A percentile compares a stretch with the other conserved stretches of the same genome.
Evolutionary conservation across 2,797 vertebrate genomes (phyloP).

Genomic region (Cirrhinus molitorella): DNA sequence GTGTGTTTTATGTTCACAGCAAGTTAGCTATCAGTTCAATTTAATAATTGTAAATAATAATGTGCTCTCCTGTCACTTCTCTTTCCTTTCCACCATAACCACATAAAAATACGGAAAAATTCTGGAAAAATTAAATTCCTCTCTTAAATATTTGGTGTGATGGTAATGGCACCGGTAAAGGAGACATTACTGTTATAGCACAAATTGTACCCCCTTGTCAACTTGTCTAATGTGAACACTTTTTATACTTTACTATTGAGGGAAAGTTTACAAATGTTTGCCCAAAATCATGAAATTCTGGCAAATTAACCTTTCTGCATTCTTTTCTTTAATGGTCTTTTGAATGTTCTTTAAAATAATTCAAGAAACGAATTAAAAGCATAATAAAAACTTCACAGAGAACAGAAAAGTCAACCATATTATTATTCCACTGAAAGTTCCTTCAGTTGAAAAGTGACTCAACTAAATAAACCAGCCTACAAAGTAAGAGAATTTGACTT

Average conservation of each 20-base stretch:
- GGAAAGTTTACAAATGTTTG: background rate
- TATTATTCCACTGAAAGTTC: background rate
- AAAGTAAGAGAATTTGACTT: background rate
- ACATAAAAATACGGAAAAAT: background rate
- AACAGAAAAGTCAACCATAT: background rate
- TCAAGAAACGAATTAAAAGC: background rate
- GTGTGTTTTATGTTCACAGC: too few relatives aligned
- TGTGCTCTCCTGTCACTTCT: background rate
- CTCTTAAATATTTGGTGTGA: background rate
- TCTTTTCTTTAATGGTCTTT: background rate
- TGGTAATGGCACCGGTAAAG: background rate
- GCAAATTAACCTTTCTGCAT: background rate
- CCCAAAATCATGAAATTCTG: background rate
- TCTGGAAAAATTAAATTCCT: background rate
- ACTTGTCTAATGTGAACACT: too few relatives aligned
- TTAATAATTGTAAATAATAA: background rate
- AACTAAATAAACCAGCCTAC: background rate
- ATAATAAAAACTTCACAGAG: background rate
- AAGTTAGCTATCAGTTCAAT: background rate
- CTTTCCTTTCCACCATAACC: background rate
- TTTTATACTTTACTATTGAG: too few relatives aligned
- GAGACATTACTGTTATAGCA: background rate
- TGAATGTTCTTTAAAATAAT: background rate
- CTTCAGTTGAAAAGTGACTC: background rate
- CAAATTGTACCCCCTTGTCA: background rate